phyloP scores from a whole-genome alignment of 2,888 invertebrate genomes.

The Conomelus anceps region DNA sequence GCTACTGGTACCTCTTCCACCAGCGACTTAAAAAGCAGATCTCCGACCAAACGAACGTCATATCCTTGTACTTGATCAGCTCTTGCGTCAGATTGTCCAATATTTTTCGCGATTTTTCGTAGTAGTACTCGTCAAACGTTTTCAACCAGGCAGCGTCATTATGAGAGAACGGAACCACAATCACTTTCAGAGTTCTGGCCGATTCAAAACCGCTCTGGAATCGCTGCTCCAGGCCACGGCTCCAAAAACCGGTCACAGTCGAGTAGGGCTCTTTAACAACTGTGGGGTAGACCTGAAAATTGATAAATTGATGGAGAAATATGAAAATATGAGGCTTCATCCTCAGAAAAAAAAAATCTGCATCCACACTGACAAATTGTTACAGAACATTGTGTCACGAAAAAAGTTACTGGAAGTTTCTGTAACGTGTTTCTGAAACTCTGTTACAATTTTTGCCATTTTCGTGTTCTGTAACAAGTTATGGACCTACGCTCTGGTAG shows the following conservation, averaged over 20 bases:
- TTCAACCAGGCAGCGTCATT: slow-evolving; percentile 27
- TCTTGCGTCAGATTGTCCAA: slow-evolving; percentile 21
- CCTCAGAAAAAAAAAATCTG: no score
- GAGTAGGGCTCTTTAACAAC: background rate
- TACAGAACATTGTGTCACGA: no score
- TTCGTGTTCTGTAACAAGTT: no score
- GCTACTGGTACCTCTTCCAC: slow-evolving; percentile 32
- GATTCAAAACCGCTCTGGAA: background rate
- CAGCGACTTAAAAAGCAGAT: slow-evolving; percentile 26
- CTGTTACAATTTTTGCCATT: no score
- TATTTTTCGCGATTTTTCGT: slow-evolving; percentile 19
- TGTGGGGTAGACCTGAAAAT: background rate
- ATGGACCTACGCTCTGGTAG: no score
- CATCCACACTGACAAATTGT: no score
- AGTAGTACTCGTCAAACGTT: slow-evolving; percentile 27
- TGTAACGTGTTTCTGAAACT: no score
- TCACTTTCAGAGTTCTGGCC: slow-evolving; percentile 17
- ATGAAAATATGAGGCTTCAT: no score
- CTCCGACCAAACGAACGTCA: slow-evolving; percentile 30
- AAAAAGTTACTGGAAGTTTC: no score
- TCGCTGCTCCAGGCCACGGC: background rate
- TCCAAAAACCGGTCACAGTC: background rate
- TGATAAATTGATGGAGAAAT: no score
- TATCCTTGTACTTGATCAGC: slow-evolving; percentile 17
- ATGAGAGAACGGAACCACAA: slow-evolving; percentile 27